Evolutionary conservation across 2,888 invertebrate species (phyloP), one percentile per base, ranked within the genome.

Genomic region (Hoplodrina ambigua): DNA sequence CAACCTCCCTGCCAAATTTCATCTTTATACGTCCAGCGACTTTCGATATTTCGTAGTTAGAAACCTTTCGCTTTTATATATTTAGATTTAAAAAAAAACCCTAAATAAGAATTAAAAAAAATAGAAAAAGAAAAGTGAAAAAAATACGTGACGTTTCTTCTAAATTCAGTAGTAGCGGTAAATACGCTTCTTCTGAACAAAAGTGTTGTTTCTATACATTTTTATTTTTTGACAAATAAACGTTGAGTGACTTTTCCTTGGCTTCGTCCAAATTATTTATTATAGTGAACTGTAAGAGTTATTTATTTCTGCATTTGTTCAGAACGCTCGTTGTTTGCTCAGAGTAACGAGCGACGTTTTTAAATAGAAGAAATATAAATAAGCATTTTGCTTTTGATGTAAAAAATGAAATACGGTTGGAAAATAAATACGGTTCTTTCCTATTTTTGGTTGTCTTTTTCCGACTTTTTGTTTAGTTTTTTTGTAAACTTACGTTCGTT

Each of bases 181-280:
- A 58, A 68, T 11, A 63, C 68, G 41, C n/a, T 71, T 66, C 57
- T 30, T 15, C 53, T 19, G 66, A 81, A 71, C 69, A 78, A 75
- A 78, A 78, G 55, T 64, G 55, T 64, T 59, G 33, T 69, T 70
- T 56, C 64, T 75, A 59, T 62, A 62, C 56, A 63, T 62, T 72
- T 81, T 75, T 68, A 57, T 78, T 81, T 75, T 74, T 68, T 69
- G 65, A 72, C 37, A 72, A 81, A 75, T 72, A 78, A 81, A 72
- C 58, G 30, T 19, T 58, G 56, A 72, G 44, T 70, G 65, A 69
- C 57, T 78, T 72, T 77, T 60, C 65, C 49, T 72, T 59, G 49
- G 60, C 64, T 66, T 61, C 55, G 30, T 67, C 41, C 57, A 78
- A 69, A 75, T 81, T 58, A 70, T 78, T 81, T 80, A 69, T 60